These are phyloP conservation scores for Betta splendens DNA, from an alignment of 2,797 vertebrate genomes.

Conservation along the genomic window DNA sequence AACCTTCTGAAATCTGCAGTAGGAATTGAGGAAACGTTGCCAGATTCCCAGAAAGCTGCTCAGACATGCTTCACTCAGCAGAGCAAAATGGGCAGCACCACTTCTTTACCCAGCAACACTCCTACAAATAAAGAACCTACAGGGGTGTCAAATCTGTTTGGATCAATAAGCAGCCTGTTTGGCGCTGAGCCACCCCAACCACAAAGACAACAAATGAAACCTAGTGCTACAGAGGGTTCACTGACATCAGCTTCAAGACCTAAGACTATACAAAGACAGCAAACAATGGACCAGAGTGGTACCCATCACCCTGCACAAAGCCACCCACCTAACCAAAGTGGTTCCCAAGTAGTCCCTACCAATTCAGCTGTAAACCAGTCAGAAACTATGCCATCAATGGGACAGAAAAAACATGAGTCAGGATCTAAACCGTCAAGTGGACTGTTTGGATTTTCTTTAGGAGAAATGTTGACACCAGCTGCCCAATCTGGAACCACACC, in stretches of 20 bases:
- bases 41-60: conserved; percentile 51
- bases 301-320: conserved; percentile 32
- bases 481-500: conserved; percentile 54
- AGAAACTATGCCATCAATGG: conserved; percentile 51
- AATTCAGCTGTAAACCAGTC: conserved; percentile 50
- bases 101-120: conserved; percentile 49
- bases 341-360: conserved; percentile 57
- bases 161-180: conserved; percentile 88
- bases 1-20: conserved; percentile 88
- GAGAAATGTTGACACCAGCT: conserved; percentile 75
- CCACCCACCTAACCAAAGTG: conserved; percentile 60
- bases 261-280: conserved; percentile 72
- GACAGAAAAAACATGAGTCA: conserved; percentile 71
- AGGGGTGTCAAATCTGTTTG: conserved; percentile 85
- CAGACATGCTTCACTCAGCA: conserved; percentile 50
- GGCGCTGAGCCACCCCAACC: conserved; percentile 75
- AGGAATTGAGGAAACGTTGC: conserved; percentile 75
- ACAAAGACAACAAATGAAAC: conserved; percentile 63
- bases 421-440: conserved; percentile 72
- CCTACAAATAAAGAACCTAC: conserved; percentile 77
- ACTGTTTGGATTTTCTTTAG: conserved; percentile 85
- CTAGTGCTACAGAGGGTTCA: conserved; percentile 59
- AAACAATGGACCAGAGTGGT: conserved; percentile 64
- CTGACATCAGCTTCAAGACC: conserved; percentile 53
- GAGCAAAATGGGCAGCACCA: conserved; percentile 50